Percentiles rank a stretch among this genome's conserved stretches.
These are phyloP conservation scores for Drosophila leonis DNA, from an alignment of 2,888 invertebrate genomes.

Conservation along the genomic window DNA sequence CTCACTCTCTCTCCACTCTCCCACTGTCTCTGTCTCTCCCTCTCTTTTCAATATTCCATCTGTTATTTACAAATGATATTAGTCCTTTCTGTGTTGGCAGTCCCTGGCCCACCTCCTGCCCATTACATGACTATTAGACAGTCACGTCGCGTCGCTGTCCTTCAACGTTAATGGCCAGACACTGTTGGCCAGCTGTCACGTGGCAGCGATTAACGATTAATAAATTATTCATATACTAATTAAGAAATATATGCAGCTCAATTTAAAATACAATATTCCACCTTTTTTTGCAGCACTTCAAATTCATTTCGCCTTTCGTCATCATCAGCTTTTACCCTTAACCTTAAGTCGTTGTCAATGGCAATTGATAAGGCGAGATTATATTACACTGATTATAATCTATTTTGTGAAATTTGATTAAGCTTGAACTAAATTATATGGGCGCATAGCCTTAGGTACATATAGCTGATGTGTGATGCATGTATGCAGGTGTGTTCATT, in stretches of 20 bases:
- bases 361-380: too few species aligned
- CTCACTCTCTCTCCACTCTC: not conserved
- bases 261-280: slow-evolving; percentile 3
- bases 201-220: slow-evolving; percentile 18
- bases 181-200: slow-evolving; percentile 13
- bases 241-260: not conserved
- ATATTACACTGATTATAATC: too few species aligned
- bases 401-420: too few species aligned
- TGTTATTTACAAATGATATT: slow-evolving; percentile 3
- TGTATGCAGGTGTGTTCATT: too few species aligned
- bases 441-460: too few species aligned
- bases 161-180: slow-evolving; percentile 26
- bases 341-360: not conserved
- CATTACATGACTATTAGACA: slow-evolving; percentile 21
- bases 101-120: too few species aligned
- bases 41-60: not conserved
- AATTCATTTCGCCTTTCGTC: not conserved
- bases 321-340: not conserved
- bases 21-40: not conserved
- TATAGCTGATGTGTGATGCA: too few species aligned
- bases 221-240: slow-evolving; percentile 2
- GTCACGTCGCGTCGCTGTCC: slow-evolving; percentile 30
- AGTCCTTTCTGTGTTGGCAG: not conserved
- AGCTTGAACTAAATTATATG: too few species aligned
- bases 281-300: not conserved